Base-by-base conservation (phyloP, 2,113 vertebrate species). In the Periophthalmus modestus region DNA sequence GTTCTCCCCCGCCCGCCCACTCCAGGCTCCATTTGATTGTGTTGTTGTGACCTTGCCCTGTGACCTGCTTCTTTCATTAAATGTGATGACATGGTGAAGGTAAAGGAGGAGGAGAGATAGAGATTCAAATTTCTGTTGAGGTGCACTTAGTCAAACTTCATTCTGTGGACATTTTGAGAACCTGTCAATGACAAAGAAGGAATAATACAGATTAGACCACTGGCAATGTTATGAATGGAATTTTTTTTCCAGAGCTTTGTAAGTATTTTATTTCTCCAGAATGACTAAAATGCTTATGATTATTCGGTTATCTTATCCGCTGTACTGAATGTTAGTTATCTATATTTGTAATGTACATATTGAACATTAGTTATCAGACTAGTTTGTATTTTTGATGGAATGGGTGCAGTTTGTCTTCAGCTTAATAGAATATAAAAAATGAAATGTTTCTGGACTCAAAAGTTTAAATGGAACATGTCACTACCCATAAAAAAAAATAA, bases 31-130 rank as follows among this genome's bases (percentile, higher is more conserved):
- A 47, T 6, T 3, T 39, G 18, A 16, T n/a, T 14, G 57, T 15
- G 23, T n/a, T 28, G 0, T 63, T 63, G 39, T 83, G 65, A 87
- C 90, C 83, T 92, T 89, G 81, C 65, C 78, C 83, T 79, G 79
- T 83, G 78, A 88, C 88, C 80, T 88, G 68, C 48, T 36, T 6
- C 0, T 81, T 90, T 92, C 86, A 92, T 92, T 89, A 91, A n/a
- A 92, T 1, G 81, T 92, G 91, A 85, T 92, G 91, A 92, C 89
- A 81, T 79, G 75, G 58, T 11, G 3, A 5, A 11, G 48, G 50
- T 59, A 52, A n/a, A n/a, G n/a, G n/a, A n/a, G n/a, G n/a, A n/a
- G n/a, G n/a, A n/a, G n/a, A 73, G 39, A 36, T 34, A 69, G 23
- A 21, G 24, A 33, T 73, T 68, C 69, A 57, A 21, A 39, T 16